Evolutionary conservation across 2,797 vertebrate species (phyloP), one percentile per base, ranked within the genome.

Genomic region (Lacerta bilineata): DNA sequence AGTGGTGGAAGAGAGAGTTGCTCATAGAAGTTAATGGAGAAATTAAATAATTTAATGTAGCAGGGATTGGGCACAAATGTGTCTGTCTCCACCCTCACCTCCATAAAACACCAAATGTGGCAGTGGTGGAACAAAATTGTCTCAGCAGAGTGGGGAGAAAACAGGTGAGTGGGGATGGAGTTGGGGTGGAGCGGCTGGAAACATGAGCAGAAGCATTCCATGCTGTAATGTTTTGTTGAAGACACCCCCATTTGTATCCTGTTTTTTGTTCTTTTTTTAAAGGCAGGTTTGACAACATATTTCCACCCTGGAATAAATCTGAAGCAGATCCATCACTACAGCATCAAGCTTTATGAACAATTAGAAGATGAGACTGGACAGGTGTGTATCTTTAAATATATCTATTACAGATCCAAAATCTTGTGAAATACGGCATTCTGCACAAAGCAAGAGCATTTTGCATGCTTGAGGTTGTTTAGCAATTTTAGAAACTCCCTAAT

Each of bases 281-380:
- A 99, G 99, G 99, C 99, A 86, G 99, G 98, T 87, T 96, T 99
- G 96, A 99, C 98, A 36, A 98, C 99, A 36, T 99, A 99, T 89
- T 99, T 99, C 95, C 98, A 99, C 93, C 99, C 99, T 91, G 99
- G 99, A 91, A 99, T 99, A 96, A 99, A 99, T 93, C 89, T 99
- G 72, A 99, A 99, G 97, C 98, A 98, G 96, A 98, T 99, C 92
- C 99, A 99, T 95, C 98, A 97, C 91, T 96, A 99, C 94, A 99
- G 99, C 91, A 98, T 99, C 84, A 99, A 99, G 84, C 96, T 99
- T 11, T 99, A 99, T 75, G 98, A 99, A 97, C 96, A 89, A 13
- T 95, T 99, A 90, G 99, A 99, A 96, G 98, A 98, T 86, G 98
- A 99, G 93, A 99, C 99, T 0, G 98, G 99, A 78, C 99, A 99